phyloP scores from a whole-genome alignment of 1,140 invertebrate genomes.

The Drosophila mayri region DNA sequence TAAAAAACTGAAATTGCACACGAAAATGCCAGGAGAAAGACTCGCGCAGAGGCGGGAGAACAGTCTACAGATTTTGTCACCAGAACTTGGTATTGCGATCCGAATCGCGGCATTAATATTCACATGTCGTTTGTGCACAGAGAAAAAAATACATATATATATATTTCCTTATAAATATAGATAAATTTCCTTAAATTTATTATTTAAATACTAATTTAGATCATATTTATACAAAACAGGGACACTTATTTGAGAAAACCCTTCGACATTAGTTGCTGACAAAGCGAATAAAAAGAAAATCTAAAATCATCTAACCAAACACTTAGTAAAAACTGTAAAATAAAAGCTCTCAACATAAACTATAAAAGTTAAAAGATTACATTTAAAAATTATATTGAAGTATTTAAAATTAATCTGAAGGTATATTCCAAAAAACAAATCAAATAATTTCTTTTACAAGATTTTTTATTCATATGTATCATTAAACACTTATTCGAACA shows the following conservation, averaged over 20 bases:
- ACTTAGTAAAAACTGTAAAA: neutral
- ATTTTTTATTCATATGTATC: no score
- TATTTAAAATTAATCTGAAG: neutral
- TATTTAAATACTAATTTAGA: neutral
- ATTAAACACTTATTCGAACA: no score
- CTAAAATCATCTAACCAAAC: neutral
- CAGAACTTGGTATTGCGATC: slow-evolving; percentile 61
- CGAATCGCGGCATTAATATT: slow-evolving; percentile 77
- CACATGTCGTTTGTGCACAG: slow-evolving; percentile 69
- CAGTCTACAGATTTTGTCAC: slow-evolving; percentile 66
- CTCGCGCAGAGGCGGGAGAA: slow-evolving; percentile 19
- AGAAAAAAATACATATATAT: slow-evolving; percentile 5
- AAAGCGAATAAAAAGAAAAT: neutral
- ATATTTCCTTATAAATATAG: no score
- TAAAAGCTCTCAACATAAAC: no score
- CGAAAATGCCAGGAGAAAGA: slow-evolving; percentile 32
- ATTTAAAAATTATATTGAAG: neutral
- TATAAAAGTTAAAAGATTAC: no score
- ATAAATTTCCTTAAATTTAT: neutral
- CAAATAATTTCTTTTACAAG: no score
- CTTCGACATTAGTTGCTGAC: neutral
- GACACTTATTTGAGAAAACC: neutral
- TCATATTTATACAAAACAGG: neutral
- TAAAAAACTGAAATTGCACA: slow-evolving; percentile 37
- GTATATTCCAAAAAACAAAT: no score